Conservation (phyloP, 2,113 vertebrate genomes). For the Cynocephalus volans region DNA sequence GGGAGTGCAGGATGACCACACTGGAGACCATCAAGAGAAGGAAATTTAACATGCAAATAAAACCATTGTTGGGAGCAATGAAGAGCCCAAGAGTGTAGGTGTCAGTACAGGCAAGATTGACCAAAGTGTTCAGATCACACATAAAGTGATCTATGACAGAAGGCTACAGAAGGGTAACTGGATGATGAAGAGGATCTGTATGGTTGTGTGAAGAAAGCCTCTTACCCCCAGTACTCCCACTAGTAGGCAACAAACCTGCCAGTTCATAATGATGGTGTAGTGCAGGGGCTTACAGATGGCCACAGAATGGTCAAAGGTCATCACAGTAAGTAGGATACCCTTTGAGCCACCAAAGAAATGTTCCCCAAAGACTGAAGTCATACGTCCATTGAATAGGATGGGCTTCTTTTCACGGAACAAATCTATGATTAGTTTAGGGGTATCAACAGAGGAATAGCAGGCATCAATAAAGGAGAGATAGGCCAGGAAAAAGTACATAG, state of each 20-base stretch:
- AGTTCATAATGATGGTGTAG: constrained; percentile 76
- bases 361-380: constrained; percentile 79
- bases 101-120: constrained; percentile 74
- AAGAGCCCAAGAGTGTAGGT: background rate
- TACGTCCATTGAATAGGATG: constrained; percentile 78
- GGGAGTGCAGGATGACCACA: constrained; percentile 73
- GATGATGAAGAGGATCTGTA: constrained; percentile 79
- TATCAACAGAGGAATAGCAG: constrained; percentile 83
- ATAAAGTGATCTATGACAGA: constrained; percentile 81
- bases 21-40: constrained; percentile 81
- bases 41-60: constrained; percentile 79
- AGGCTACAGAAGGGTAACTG: constrained; percentile 84
- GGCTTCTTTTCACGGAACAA: constrained; percentile 79
- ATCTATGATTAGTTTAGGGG: constrained; percentile 80
- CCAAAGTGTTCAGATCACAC: constrained; percentile 82
- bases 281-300: constrained; percentile 85
- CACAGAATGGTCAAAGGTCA: constrained; percentile 82
- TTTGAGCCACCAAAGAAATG: constrained; percentile 83
- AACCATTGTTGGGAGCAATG: constrained; percentile 69
- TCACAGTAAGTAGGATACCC: constrained; percentile 80
- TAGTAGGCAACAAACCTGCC: background rate
- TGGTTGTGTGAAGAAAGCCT: constrained; percentile 79
- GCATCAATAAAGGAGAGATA: constrained; percentile 84
- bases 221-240: constrained; percentile 61
- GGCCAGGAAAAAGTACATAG: constrained; percentile 86